Evolutionary conservation across 2,888 invertebrate species (phyloP).

Genomic region (Amiota communis): DNA sequence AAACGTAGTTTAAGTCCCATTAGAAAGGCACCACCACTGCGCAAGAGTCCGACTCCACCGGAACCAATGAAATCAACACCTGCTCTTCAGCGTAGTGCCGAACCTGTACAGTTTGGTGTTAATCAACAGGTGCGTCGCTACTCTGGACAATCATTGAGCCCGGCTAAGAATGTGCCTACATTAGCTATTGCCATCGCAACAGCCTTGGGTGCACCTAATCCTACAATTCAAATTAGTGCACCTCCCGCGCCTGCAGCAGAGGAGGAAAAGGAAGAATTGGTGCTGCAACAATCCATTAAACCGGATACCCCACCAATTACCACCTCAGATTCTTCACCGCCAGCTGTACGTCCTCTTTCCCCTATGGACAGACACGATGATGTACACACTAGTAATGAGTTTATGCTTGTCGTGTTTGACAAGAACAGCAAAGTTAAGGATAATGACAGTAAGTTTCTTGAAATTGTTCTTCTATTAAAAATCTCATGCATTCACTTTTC

Average conservation of each 20-base stretch:
- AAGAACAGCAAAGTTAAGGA: conserved; percentile 75
- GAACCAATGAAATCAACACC: conserved; percentile 59
- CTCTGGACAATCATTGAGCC: conserved; percentile 57
- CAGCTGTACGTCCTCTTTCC: conserved; percentile 40
- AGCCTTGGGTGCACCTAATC: conserved; percentile 51
- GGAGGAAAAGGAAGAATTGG: background rate
- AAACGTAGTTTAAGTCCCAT: conserved; percentile 51
- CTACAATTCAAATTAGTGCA: conserved; percentile 68
- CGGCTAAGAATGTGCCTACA: conserved; percentile 62
- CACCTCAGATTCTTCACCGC: conserved; percentile 33
- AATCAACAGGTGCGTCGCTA: conserved; percentile 65
- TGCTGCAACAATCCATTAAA: conserved; percentile 36
- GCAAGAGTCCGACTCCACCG: conserved; percentile 60
- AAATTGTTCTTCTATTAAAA: background rate
- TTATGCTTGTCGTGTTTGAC: conserved; percentile 83
- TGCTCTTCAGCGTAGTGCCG: conserved; percentile 69
- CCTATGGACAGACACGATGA: conserved; percentile 71
- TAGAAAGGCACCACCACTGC: conserved; percentile 38
- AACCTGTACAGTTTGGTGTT: conserved; percentile 63
- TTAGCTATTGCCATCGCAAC: conserved; percentile 66
- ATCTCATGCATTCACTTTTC: conserved; percentile 12
- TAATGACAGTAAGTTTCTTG: conserved; percentile 73
- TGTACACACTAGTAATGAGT: conserved; percentile 82
- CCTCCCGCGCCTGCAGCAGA: conserved; percentile 44
- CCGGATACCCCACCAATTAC: conserved; percentile 34